These are phyloP conservation scores for Oxyura jamaicensis DNA, from an alignment of 2,113 vertebrate genomes.

Conservation along the genomic window DNA sequence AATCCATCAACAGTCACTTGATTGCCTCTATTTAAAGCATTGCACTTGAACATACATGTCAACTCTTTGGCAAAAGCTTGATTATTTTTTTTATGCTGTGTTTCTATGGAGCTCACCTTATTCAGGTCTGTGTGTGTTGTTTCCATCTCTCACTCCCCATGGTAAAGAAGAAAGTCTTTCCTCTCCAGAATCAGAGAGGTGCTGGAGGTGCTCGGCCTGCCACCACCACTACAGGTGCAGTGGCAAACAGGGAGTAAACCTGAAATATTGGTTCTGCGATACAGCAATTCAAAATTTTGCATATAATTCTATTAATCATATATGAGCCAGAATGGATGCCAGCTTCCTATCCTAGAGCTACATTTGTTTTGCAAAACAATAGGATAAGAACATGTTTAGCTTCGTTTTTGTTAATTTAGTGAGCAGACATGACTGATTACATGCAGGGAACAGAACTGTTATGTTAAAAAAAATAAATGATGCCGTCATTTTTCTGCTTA, in stretches of 20 bases:
- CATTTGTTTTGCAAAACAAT: conserved; percentile 61
- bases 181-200: not conserved
- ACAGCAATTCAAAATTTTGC: conserved; percentile 3
- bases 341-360: conserved; percentile 45
- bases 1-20: not conserved
- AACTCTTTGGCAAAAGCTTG: not conserved
- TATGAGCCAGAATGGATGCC: conserved; percentile 15
- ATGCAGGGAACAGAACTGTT: conserved; percentile 41
- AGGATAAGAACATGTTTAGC: conserved; percentile 54
- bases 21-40: not conserved
- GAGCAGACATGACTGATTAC: conserved; percentile 61
- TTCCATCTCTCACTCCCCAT: not conserved
- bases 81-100: not conserved
- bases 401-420: conserved; percentile 66
- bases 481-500: conserved; percentile 55
- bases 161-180: not conserved
- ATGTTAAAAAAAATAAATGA: conserved; percentile 18
- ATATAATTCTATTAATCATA: conserved; percentile 52
- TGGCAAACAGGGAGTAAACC: not conserved
- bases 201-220: not conserved
- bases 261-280: not conserved
- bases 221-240: not conserved
- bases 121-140: not conserved
- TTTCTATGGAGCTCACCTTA: not conserved
- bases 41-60: not conserved